Evolutionary conservation across 2,113 vertebrate genomes (phyloP).

Genomic region (Nycticebus coucang): DNA sequence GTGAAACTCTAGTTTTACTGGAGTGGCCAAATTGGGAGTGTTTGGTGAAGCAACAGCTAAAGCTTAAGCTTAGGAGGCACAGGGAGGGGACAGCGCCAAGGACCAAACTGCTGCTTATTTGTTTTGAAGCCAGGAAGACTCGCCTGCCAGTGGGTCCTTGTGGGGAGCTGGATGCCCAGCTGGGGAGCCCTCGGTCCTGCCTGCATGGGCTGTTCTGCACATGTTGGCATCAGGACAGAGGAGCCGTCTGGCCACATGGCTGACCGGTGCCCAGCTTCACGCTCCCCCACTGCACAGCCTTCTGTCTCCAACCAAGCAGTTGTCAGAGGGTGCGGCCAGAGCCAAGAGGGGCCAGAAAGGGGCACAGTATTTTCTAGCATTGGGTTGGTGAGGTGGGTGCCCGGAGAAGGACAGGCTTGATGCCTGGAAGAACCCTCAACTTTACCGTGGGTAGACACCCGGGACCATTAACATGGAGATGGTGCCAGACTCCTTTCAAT

Average conservation of each 20-base stretch:
- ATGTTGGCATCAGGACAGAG: slow-evolving; percentile 73
- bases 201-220: slow-evolving; percentile 44
- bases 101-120: slow-evolving; percentile 44
- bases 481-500: slow-evolving; percentile 65
- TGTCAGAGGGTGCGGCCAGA: background rate
- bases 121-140: slow-evolving; percentile 67
- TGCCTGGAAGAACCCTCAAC: slow-evolving; percentile 4
- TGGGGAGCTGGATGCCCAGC: slow-evolving; percentile 55
- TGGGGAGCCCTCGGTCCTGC: slow-evolving; percentile 43
- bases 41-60: slow-evolving; percentile 47
- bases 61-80: slow-evolving; percentile 12
- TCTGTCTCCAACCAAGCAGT: slow-evolving; percentile 47
- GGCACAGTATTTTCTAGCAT: background rate
- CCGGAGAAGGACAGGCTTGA: background rate
- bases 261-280: slow-evolving; percentile 29
- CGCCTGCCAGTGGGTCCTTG: slow-evolving; percentile 32
- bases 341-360: background rate
- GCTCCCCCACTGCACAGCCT: background rate
- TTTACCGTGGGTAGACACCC: background rate
- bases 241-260: background rate
- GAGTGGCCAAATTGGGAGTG: slow-evolving; percentile 2
- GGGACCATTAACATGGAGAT: slow-evolving; percentile 29
- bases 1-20: slow-evolving; percentile 37
- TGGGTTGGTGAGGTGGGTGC: background rate
- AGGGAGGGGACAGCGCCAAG: background rate